Base-by-base conservation (phyloP, 1,140 invertebrate species). In the Aphaenogaster rudis region DNA sequence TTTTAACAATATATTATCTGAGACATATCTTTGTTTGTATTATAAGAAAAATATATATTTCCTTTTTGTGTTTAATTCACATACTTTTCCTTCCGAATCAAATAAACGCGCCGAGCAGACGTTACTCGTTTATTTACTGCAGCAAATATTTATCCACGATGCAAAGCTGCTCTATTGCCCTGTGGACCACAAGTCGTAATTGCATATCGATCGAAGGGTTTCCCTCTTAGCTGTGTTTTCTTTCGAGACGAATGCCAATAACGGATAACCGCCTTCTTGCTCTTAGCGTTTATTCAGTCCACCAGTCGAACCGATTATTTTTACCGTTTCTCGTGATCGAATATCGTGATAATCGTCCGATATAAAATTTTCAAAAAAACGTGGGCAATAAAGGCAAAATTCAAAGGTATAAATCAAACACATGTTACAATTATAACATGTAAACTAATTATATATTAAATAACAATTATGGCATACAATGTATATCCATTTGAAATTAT, bases 81-180 rank as follows among this genome's bases (percentile, higher is more conserved):
- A 48, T 59, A 36, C n/a, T 61, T 76, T 63, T 48, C 39, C 80
- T 48, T 61, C 52, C 28, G 57, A 61, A 63, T 74, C 69, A 84
- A 84, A 84, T 84, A 76, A 84, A 74, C 54, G 54, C 69, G 8
- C 39, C 17, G 5, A 33, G 28, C 54, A 63, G 54, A 76, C 45
- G 28, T 48, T 50, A 64, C 42, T 36, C 59, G 63, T 77, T 87
- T 82, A 72, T 87, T 87, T 84, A 76, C 21, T 11, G 13, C 8
- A 39, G 85, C 59, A 91, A 91, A 91, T 90, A 91, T 88, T 86
- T 91, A 78, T 90, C 21, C 21, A 7, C n/a, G 72, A 59, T 74
- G 39, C 54, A 74, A 63, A 77, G 33, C 72, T 39, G 54, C 66
- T 72, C 67, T 87, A 80, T 80, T 86, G 72, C 52, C 13, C 45